Percentiles rank a stretch among this genome's conserved stretches.
Evolutionary conservation across 1,140 invertebrate species (phyloP).

Genomic region (Diabrotica undecimpunctata): DNA sequence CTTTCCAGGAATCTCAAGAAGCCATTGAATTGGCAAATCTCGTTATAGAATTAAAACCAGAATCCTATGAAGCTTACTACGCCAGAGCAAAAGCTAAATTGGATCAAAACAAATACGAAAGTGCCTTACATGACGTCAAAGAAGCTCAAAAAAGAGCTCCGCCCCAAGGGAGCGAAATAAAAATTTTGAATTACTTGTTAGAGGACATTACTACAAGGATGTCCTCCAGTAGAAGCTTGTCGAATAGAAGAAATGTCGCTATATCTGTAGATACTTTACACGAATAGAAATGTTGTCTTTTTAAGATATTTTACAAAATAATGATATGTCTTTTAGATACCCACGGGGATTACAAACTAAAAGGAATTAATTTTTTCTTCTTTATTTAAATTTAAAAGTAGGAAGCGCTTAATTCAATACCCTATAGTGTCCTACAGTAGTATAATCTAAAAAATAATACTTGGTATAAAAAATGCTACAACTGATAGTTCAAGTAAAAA

Average conservation of each 20-base stretch:
- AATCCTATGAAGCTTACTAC: constrained; percentile 90
- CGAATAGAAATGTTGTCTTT: constrained; percentile 13
- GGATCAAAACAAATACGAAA: constrained; percentile 60
- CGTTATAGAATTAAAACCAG: constrained; percentile 75
- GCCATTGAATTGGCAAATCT: constrained; percentile 84
- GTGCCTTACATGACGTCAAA: constrained; percentile 64
- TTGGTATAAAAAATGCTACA: too few species aligned
- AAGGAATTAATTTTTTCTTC: too few species aligned
- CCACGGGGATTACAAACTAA: too few species aligned
- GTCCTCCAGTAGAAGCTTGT: constrained; percentile 42
- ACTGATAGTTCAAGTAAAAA: too few species aligned
- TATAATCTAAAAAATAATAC: too few species aligned
- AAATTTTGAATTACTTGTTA: constrained; percentile 60
- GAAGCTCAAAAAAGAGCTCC: constrained; percentile 66
- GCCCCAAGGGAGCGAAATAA: constrained; percentile 63
- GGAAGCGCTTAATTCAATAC: too few species aligned
- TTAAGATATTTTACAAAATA: constrained; percentile 3
- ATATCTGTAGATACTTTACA: constrained; percentile 47
- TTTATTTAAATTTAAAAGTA: too few species aligned
- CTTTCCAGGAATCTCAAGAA: constrained; percentile 68
- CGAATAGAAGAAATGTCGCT: constrained; percentile 41
- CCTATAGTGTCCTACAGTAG: too few species aligned
- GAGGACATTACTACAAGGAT: constrained; percentile 59
- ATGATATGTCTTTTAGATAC: too few species aligned
- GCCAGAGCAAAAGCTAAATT: constrained; percentile 82